phyloP scores from a whole-genome alignment of 2,113 vertebrate species.

The Oncorhynchus mykiss region DNA sequence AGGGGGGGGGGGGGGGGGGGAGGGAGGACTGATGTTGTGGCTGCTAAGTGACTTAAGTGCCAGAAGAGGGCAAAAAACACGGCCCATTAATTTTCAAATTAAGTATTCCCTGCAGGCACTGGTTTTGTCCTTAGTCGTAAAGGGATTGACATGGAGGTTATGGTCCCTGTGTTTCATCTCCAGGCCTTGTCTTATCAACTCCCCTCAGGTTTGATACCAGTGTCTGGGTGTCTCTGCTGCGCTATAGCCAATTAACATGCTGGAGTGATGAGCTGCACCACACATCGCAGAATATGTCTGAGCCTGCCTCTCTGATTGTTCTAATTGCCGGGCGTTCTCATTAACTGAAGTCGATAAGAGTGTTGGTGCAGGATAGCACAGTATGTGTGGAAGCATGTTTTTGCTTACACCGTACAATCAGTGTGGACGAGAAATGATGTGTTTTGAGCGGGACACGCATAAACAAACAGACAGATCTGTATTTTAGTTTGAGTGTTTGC shows the following conservation, averaged over 20 bases:
- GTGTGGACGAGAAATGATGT: neutral
- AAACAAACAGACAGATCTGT: conserved; percentile 36
- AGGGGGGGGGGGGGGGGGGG: conserved; percentile 15
- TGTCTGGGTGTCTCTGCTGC: neutral
- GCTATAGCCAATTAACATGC: neutral
- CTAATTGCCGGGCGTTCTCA: conserved; percentile 39
- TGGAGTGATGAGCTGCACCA: neutral
- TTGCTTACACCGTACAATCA: conserved; percentile 46
- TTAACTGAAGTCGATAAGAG: conserved; percentile 49
- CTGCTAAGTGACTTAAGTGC: conserved; percentile 57
- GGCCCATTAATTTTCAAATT: conserved; percentile 1
- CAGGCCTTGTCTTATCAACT: neutral
- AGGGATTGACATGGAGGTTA: neutral
- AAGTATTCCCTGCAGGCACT: neutral
- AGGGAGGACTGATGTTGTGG: conserved; percentile 20
- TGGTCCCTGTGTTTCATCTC: neutral
- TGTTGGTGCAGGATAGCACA: neutral
- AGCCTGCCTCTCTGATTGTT: neutral
- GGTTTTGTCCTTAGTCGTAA: neutral
- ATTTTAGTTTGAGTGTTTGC: conserved; percentile 40
- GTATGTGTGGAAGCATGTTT: conserved; percentile 39
- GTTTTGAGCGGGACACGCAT: neutral
- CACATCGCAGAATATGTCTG: neutral
- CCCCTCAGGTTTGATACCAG: neutral
- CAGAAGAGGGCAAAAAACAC: neutral